A percentile compares a stretch with the other conserved stretches of the same genome.
Conservation (phyloP, 2,888 invertebrate genomes). For the Stenodema calcarata region DNA sequence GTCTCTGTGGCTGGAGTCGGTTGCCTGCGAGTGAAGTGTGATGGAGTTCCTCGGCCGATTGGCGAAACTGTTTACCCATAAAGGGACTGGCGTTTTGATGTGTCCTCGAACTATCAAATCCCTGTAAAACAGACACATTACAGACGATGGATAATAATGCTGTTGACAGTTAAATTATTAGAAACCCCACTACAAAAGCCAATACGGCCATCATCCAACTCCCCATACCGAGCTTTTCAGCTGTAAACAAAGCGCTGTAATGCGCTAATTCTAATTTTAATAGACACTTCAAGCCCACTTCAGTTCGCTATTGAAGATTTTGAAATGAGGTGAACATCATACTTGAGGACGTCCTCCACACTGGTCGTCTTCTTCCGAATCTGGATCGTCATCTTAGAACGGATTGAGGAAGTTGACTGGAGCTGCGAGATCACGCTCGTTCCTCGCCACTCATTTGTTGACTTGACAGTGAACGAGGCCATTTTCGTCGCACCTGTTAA, state of each 20-base stretch:
- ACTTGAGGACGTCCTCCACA: conserved; percentile 1
- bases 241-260: too few species aligned
- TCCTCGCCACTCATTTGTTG: background rate
- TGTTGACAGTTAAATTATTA: too few species aligned
- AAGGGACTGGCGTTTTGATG: background rate
- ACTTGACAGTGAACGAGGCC: background rate
- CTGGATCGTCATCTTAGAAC: background rate
- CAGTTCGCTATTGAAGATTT: too few species aligned
- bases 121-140: background rate
- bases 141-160: background rate
- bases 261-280: too few species aligned
- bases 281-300: too few species aligned
- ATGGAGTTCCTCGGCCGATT: background rate
- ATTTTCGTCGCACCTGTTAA: conserved; percentile 3
- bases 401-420: background rate
- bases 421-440: background rate
- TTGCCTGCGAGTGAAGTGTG: background rate
- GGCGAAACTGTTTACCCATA: conserved; percentile 17
- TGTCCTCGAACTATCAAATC: background rate
- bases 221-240: too few species aligned
- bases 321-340: background rate
- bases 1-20: background rate
- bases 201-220: too few species aligned
- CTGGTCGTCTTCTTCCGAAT: background rate
- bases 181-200: too few species aligned